These are phyloP conservation scores for Peromyscus attwateri DNA, from an alignment of 2,797 vertebrate genomes.

Conservation along the genomic window DNA sequence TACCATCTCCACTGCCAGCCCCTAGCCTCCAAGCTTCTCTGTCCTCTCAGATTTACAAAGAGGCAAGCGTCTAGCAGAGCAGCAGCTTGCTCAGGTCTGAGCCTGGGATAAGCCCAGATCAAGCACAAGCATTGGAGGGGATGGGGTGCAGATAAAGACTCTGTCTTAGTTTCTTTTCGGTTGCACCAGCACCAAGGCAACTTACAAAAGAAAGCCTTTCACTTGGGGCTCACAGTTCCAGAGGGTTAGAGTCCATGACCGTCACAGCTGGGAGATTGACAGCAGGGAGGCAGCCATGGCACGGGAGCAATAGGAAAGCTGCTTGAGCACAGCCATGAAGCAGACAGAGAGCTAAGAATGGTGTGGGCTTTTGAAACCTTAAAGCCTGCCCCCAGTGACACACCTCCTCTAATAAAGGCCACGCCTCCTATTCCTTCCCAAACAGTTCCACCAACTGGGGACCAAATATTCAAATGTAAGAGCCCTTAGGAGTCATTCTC, in stretches of 20 bases:
- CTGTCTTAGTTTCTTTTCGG: neutral
- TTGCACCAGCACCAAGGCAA: neutral
- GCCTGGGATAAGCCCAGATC: constrained; percentile 4
- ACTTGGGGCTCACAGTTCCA: neutral
- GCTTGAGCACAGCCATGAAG: neutral
- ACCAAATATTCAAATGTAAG: neutral
- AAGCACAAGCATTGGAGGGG: neutral
- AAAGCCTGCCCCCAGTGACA: neutral
- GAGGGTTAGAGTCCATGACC: neutral
- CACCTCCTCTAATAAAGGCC: neutral
- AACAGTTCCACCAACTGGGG: neutral
- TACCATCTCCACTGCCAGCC: constrained; percentile 49
- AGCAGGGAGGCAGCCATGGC: neutral
- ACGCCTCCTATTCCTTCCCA: neutral
- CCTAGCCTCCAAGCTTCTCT: constrained; percentile 49
- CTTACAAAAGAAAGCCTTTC: neutral
- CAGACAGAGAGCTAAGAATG: neutral
- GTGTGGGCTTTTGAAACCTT: neutral
- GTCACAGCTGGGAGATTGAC: neutral
- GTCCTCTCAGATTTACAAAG: neutral
- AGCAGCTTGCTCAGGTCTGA: neutral
- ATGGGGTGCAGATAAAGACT: neutral
- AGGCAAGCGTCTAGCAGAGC: constrained; percentile 44
- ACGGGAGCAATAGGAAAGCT: neutral
- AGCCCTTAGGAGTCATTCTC: neutral